Evolutionary conservation across 2,888 invertebrate species (phyloP).

Genomic region (Drosophila tanythrix): DNA sequence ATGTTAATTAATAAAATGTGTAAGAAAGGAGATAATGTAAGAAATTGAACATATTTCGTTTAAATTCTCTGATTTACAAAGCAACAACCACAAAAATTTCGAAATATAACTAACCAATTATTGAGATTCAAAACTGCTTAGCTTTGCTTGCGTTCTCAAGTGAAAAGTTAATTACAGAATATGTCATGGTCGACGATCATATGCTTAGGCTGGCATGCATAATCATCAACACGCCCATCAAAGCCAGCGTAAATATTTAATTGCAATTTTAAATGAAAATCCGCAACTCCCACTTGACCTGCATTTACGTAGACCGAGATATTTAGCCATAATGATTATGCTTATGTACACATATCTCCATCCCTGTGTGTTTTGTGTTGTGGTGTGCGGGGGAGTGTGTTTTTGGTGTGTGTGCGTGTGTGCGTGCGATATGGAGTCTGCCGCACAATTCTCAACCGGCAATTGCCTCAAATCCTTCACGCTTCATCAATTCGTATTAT

Average conservation of each 20-base stretch:
- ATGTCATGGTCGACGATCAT: background rate
- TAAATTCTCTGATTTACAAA: background rate
- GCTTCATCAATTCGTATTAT: conserved; percentile 80
- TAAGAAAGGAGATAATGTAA: background rate
- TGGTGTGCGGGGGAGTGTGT: conserved; percentile 27
- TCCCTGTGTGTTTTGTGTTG: conserved; percentile 1
- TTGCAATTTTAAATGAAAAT: conserved; percentile 71
- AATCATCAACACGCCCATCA: conserved; percentile 32
- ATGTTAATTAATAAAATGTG: background rate
- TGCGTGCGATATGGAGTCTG: conserved; percentile 42
- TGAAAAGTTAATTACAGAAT: background rate
- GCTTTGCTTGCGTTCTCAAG: background rate
- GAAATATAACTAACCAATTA: background rate
- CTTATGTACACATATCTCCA: conserved; percentile 25
- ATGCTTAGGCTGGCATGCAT: background rate
- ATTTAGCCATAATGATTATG: conserved; percentile 40
- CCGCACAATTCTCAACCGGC: conserved; percentile 64
- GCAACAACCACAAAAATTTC: background rate
- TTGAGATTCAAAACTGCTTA: background rate
- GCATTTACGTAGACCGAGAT: conserved; percentile 41
- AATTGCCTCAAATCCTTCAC: conserved; percentile 80
- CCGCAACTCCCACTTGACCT: conserved; percentile 44
- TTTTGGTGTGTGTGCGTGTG: conserved; percentile 33
- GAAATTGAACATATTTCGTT: background rate
- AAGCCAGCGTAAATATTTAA: conserved; percentile 51